Evolutionary conservation across 2,113 vertebrate genomes (phyloP), one percentile per base, ranked within the genome.

Genomic region (Serinus canaria): DNA sequence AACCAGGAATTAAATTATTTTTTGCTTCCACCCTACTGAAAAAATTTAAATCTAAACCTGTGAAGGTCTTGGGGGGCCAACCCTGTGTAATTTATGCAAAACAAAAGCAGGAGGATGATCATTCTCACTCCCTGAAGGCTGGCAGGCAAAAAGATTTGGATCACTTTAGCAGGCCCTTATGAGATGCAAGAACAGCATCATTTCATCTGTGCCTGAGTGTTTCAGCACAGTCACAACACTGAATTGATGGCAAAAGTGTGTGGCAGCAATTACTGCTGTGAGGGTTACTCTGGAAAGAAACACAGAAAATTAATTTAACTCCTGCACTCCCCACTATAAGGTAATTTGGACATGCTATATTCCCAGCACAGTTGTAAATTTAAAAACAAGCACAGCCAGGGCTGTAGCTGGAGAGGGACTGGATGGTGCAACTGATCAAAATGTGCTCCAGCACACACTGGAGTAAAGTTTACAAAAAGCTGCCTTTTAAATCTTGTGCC

Each of bases 251-350:
- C 64, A 90, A 64, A 94, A 94, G 43, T 50, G 67, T 62, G 69
- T 72, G 90, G 82, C 91, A 93, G 74, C 68, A 88, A 83, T 89
- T 86, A 75, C 75, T 85, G 76, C 58, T 13, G 3, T 74, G 80
- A 89, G 91, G 74, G 31, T 55, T 90, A 60, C 52, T 82, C 59
- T 85, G 79, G 69, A 81, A 94, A 86, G 74, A 87, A 94, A 64
- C 49, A 78, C n/a, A 78, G 52, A 90, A 87, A 90, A 68, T 30
- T 92, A 20, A 83, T 95, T 94, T 93, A 92, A 92, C 80, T 83
- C 55, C 55, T 4, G 47, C 67, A 37, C 46, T 82, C 1, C 6
- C 41, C 55, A 66, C 87, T 89, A 49, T 60, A 88, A 90, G 56
- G 73, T 96, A 83, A 95, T 93, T 87, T 92, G 94, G 82, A 90